Evolutionary conservation across 2,797 vertebrate species (phyloP), one percentile per base, ranked within the genome.

Genomic region (Pteronotus mesoamericanus): DNA sequence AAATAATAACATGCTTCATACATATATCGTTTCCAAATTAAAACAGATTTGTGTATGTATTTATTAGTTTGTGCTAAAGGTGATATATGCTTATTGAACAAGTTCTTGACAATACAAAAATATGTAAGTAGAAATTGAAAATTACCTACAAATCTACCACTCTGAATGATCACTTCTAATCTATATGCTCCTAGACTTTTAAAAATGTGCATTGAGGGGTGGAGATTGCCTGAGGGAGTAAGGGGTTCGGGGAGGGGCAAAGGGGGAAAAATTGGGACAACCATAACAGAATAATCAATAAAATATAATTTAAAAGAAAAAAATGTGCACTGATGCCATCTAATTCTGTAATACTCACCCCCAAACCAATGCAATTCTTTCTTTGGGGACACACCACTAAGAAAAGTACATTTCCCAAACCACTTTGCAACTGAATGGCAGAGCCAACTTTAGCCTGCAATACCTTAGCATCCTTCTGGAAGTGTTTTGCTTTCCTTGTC

Each of bases 21-120:
- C 72, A 74, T 88, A 51, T 69, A 75, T 92, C 74, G 80, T 84
- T 79, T 92, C 32, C n/a, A 88, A 91, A 78, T 82, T 85, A 48
- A 64, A 93, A 71, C 22, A 55, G 24, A 11, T 26, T 71, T 51
- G 64, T 29, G 14, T 86, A 66, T 85, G 2, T 34, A 64, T 42
- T 48, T 64, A 37, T 46, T 57, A 83, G 71, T 94, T 88, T 95
- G 44, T 24, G 14, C 34, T 83, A 92, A 88, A 55, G 21, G 24
- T 80, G 42, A 85, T 68, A 83, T 10, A 51, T 19, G 22, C 7
- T 90, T 37, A 53, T 18, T 64, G 32, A 53, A 26, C 26, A 75
- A 48, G 21, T 57, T 93, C 80, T 92, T 46, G 44, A 46, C 44
- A 10, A 46, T 39, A 48, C 21, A 85, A 69, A n/a, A 71, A 71